These are phyloP conservation scores for Syngnathus scovelli DNA, from an alignment of 2,113 vertebrate species.

Conservation along the genomic window DNA sequence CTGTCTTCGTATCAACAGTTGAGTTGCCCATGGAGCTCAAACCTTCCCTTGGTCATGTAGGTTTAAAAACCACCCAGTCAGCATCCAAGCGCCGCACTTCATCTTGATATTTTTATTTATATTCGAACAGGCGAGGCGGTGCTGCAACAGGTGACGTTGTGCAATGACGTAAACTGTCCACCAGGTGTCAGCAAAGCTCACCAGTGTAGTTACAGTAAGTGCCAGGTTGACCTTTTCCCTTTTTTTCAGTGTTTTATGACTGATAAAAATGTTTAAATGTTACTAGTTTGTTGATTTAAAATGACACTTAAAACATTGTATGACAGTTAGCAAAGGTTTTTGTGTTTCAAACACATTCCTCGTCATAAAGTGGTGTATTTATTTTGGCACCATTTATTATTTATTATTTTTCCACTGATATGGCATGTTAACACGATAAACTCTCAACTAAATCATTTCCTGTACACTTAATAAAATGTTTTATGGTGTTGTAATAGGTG, in stretches of 20 bases:
- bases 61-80: background rate
- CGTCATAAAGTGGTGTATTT: no score
- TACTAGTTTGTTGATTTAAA: no score
- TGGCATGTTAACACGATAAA: no score
- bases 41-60: background rate
- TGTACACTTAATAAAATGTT: background rate
- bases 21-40: background rate
- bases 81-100: background rate
- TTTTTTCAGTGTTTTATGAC: no score
- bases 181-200: slow-evolving; percentile 52
- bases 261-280: no score
- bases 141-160: background rate
- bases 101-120: background rate
- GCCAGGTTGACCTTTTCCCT: no score
- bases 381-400: no score
- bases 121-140: background rate
- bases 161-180: slow-evolving; percentile 28
- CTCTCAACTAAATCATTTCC: background rate
- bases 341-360: no score
- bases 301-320: no score
- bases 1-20: background rate
- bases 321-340: no score
- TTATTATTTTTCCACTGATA: background rate
- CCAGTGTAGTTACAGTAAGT: background rate
- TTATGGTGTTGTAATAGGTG: background rate